Base-by-base conservation (phyloP, 2,888 invertebrate species). In the Eilema sororculum region DNA sequence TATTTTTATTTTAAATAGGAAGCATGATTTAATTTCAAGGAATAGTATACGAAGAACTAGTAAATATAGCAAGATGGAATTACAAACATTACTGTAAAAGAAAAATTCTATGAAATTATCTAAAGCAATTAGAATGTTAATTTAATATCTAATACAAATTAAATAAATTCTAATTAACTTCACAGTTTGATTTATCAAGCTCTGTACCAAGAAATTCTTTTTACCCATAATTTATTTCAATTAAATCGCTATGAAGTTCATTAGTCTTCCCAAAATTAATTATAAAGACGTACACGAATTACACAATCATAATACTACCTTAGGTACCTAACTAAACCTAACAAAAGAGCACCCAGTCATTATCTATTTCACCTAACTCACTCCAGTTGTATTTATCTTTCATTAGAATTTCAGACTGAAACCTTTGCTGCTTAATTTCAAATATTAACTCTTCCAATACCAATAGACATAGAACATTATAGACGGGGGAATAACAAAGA, bases 1-100 rank as follows among this genome's bases (percentile, higher is more conserved):
- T 65, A 77, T 46, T 72, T 71, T 70, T 64, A 56, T 70, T 56
- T 10, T 33, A 67, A 46, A 9, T 57, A 41, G 16, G 4, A 41
- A 41, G 41, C 16, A 41, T 4, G 41, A 41, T 41, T 13, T 41
- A 3, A 41, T 41, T 16, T 6, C 41, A 41, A 56, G 5, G 22
- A 22, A 56, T 56, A 16, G n/a, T 3, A 20, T n/a, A 8, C 52
- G n/a, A n/a, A 52, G 8, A 52, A n/a, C n/a, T 28, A 28, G n/a
- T 20, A n/a, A 8, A 5, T n/a, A 2, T 56, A 2, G 8, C 10
- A n/a, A 61, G 0, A 25, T 28, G 10, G n/a, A 16, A 64, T 28
- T 20, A 9, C n/a, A 20, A 24, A 25, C 2, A 25, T 33, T 4
- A 8, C n/a, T n/a, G 33, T 1, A 37, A 12, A 12, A 37, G 33